Evolutionary conservation across 2,113 vertebrate species (phyloP).

Genomic region (Podocnemis expansa): DNA sequence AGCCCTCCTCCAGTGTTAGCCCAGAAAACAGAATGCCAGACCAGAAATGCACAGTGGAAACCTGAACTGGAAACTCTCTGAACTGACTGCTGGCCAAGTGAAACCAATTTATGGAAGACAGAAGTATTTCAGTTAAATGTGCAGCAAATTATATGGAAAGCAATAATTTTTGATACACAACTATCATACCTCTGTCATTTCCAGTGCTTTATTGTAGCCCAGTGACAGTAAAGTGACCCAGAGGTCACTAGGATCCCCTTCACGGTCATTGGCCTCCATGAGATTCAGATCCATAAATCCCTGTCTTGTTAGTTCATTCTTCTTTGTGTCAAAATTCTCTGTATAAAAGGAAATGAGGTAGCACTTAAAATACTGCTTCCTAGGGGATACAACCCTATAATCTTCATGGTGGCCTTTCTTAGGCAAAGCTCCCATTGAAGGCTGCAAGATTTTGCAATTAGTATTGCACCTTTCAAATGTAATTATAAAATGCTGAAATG

Average conservation of each 20-base stretch:
- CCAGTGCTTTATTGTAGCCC: slow-evolving; percentile 90
- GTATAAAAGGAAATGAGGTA: slow-evolving; percentile 40
- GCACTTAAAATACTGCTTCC: background rate
- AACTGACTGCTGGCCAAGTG: background rate
- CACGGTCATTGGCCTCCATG: slow-evolving; percentile 91
- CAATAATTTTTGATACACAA: background rate
- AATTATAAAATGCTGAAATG: background rate
- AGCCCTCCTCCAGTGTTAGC: background rate
- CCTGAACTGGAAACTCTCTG: background rate
- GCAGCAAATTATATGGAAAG: background rate
- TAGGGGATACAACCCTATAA: background rate
- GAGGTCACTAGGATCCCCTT: slow-evolving; percentile 88
- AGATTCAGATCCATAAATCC: slow-evolving; percentile 95
- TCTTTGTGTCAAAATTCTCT: slow-evolving; percentile 95
- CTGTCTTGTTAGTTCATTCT: slow-evolving; percentile 90
- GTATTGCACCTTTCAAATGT: background rate
- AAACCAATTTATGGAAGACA: background rate
- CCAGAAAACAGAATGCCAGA: background rate
- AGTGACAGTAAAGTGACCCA: slow-evolving; percentile 91
- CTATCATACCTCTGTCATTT: slow-evolving; percentile 85
- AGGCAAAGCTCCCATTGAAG: background rate
- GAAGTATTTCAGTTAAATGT: background rate
- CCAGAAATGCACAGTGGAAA: background rate
- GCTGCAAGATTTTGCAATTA: background rate
- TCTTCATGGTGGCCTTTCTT: background rate